Percentiles rank a stretch among this genome's conserved stretches.
phyloP scores from a whole-genome alignment of 2,888 invertebrate genomes.

The Volucella bombylans region DNA sequence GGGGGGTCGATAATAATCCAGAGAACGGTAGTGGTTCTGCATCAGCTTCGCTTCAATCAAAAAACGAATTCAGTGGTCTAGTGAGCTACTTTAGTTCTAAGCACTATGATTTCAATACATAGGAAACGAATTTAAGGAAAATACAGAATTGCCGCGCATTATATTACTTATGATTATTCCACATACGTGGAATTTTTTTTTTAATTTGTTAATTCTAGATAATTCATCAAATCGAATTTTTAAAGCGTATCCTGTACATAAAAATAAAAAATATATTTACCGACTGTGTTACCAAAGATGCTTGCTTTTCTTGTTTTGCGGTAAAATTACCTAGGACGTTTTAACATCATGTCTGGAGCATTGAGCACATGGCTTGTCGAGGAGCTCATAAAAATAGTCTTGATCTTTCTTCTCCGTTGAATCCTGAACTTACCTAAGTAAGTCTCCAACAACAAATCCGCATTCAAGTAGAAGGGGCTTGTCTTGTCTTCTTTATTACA shows the following conservation, averaged over 20 bases:
- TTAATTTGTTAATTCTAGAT: slow-evolving; percentile 44
- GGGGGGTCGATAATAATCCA: slow-evolving; percentile 69
- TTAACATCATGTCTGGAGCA: no score
- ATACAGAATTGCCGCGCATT: slow-evolving; percentile 74
- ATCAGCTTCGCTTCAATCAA: slow-evolving; percentile 77
- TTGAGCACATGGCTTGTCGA: no score
- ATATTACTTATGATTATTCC: slow-evolving; percentile 39
- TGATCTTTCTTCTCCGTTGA: no score
- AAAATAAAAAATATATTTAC: background rate
- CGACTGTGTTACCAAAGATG: no score
- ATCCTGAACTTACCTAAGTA: no score
- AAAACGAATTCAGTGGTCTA: slow-evolving; percentile 92
- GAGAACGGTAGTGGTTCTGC: slow-evolving; percentile 72
- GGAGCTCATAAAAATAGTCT: no score
- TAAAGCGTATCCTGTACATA: slow-evolving; percentile 43
- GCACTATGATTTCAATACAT: slow-evolving; percentile 93
- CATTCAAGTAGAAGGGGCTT: no score
- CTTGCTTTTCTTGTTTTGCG: no score
- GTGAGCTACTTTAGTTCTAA: slow-evolving; percentile 96
- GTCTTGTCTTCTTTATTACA: no score
- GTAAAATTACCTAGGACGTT: no score
- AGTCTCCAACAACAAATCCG: no score
- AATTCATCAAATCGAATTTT: slow-evolving; percentile 45
- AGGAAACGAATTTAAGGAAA: slow-evolving; percentile 82
- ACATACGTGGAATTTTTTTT: slow-evolving; percentile 36